phyloP scores from a whole-genome alignment of 2,113 vertebrate genomes.

The Pygoscelis antarcticus region DNA sequence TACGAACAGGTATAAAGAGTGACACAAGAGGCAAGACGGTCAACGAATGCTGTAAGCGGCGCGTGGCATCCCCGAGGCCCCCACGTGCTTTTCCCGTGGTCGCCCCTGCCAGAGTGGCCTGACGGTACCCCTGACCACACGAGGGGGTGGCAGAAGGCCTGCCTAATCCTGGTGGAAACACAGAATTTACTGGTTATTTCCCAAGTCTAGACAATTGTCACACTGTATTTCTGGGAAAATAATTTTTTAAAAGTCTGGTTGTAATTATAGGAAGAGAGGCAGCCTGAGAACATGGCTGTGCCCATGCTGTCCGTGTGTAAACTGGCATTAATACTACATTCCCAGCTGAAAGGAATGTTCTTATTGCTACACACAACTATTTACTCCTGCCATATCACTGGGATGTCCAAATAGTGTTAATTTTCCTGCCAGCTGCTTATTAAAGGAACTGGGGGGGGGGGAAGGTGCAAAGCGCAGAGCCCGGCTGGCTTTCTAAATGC shows the following conservation, averaged over 20 bases:
- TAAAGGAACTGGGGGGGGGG: neutral
- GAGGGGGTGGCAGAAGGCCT: too few relatives aligned
- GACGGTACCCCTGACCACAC: neutral
- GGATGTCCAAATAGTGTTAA: too few relatives aligned
- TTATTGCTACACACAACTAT: too few relatives aligned
- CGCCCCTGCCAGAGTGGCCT: neutral
- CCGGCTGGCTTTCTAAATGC: neutral
- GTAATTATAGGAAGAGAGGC: too few relatives aligned
- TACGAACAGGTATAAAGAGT: fast-evolving
- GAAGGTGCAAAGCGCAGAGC: too few relatives aligned
- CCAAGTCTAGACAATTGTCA: neutral
- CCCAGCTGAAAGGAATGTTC: too few relatives aligned
- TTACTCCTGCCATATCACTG: neutral
- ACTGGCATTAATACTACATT: neutral
- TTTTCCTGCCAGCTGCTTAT: neutral
- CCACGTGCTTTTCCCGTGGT: too few relatives aligned
- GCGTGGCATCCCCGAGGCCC: too few relatives aligned
- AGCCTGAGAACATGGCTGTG: neutral
- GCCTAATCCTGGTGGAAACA: neutral
- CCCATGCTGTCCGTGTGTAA: neutral
- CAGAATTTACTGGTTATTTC: neutral
- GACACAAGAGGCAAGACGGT: too few relatives aligned
- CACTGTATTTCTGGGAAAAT: neutral
- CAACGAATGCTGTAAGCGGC: fast-evolving
- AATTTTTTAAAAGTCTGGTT: neutral